Evolutionary conservation across 2,113 vertebrate species (phyloP).

Genomic region (Seriola rivoliana): DNA sequence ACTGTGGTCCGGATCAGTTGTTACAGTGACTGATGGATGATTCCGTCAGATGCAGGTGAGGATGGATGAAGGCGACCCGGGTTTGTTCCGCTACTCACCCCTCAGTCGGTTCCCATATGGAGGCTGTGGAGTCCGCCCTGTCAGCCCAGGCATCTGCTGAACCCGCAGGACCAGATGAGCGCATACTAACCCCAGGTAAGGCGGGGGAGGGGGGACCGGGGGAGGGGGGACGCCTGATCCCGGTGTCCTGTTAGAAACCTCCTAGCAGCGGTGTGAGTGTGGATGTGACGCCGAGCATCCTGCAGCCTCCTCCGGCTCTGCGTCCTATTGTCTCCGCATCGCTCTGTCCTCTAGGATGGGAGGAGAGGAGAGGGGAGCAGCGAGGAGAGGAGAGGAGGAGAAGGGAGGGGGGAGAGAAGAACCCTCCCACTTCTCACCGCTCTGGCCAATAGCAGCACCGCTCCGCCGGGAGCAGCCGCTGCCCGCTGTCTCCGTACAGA

Average conservation of each 20-base stretch:
- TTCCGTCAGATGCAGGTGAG: constrained; percentile 16
- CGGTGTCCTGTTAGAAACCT: constrained; percentile 33
- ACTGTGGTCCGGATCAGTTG: too few relatives aligned
- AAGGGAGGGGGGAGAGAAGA: neutral
- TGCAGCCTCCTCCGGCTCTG: constrained; percentile 61
- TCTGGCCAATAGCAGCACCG: constrained; percentile 75
- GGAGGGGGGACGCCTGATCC: neutral
- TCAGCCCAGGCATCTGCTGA: constrained; percentile 43
- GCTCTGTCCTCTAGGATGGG: constrained; percentile 71
- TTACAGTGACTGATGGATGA: too few relatives aligned
- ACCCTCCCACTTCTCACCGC: constrained; percentile 29
- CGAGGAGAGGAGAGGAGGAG: constrained; percentile 7
- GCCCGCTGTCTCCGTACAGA: constrained; percentile 83
- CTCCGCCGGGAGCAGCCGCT: constrained; percentile 59
- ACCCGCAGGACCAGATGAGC: constrained; percentile 18
- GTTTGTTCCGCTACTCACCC: constrained; percentile 76
- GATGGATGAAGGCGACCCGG: neutral
- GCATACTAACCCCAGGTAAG: constrained; percentile 58
- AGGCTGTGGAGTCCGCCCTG: constrained; percentile 55
- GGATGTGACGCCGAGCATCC: constrained; percentile 64
- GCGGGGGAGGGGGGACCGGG: neutral
- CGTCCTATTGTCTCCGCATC: constrained; percentile 83
- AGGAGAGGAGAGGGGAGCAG: constrained; percentile 51
- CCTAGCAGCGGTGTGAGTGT: constrained; percentile 43
- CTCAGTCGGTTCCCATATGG: constrained; percentile 62